Percentiles rank a stretch among this genome's conserved stretches.
These are phyloP conservation scores for Gymnothorax reevesii DNA, from an alignment of 2,797 vertebrate species.

Conservation along the genomic window DNA sequence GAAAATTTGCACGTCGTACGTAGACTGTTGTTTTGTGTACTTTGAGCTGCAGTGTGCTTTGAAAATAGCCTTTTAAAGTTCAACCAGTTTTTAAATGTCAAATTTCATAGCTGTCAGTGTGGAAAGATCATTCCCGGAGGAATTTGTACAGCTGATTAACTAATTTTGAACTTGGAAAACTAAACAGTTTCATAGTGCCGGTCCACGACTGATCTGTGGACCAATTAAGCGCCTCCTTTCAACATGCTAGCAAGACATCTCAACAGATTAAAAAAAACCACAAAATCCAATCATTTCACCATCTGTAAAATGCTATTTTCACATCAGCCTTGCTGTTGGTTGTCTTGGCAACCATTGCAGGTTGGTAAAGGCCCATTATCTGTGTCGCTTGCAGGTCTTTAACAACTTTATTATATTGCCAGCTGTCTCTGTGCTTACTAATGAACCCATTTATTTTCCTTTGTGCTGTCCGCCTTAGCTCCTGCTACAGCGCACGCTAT, in stretches of 20 bases:
- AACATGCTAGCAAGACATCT: not conserved
- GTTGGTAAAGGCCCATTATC: not conserved
- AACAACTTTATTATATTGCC: not conserved
- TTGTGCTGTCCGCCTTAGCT: not conserved
- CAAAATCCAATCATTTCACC: not conserved
- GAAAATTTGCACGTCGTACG: not conserved
- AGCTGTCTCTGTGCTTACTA: not conserved
- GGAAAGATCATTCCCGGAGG: not conserved
- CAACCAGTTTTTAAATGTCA: conserved; percentile 13
- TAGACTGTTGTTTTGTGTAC: not conserved
- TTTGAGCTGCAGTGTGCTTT: not conserved
- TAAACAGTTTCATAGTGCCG: not conserved
- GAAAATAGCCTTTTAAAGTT: conserved; percentile 21
- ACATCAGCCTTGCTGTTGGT: not conserved
- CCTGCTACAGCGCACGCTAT: not conserved
- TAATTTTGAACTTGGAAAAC: not conserved
- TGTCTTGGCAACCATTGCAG: not conserved
- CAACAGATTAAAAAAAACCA: not conserved
- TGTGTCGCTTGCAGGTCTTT: not conserved
- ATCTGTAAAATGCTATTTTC: not conserved
- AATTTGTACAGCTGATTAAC: not conserved
- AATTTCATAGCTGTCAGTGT: conserved; percentile 3
- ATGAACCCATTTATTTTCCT: not conserved
- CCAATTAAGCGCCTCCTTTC: not conserved
- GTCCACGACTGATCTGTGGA: not conserved